Conservation (phyloP, 2,797 vertebrate genomes). For the Fundulus diaphanus region DNA sequence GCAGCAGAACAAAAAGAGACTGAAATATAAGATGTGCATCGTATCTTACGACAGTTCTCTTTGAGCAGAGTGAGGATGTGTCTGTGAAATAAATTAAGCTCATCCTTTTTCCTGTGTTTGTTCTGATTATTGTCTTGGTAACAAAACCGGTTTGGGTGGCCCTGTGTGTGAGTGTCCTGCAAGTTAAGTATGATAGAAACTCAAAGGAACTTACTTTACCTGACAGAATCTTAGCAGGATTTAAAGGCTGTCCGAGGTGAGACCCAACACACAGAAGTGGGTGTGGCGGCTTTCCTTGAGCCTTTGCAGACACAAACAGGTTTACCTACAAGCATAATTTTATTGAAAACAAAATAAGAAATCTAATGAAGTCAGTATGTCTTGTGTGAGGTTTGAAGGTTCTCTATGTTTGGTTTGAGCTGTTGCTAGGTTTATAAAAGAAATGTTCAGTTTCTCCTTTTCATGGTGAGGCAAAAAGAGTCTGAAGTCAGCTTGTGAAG, state of each 20-base stretch:
- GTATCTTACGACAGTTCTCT: not conserved
- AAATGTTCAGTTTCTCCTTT: constrained; percentile 13
- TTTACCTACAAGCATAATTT: not conserved
- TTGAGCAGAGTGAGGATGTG: not conserved
- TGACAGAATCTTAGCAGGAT: constrained; percentile 11
- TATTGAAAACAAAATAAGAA: not conserved
- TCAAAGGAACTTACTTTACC: constrained; percentile 11
- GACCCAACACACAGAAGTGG: constrained; percentile 2
- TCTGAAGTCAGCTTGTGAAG: constrained; percentile 18
- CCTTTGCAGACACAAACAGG: constrained; percentile 1
- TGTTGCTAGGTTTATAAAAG: not conserved
- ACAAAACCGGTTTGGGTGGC: constrained; percentile 38
- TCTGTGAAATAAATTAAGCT: not conserved
- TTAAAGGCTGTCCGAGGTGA: constrained; percentile 3
- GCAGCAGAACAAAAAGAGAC: not conserved
- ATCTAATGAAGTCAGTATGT: not conserved
- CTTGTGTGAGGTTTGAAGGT: not conserved
- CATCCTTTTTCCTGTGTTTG: constrained; percentile 12
- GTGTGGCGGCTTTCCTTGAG: constrained; percentile 8
- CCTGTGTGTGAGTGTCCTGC: not conserved
- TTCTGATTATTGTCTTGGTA: constrained; percentile 21
- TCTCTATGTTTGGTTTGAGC: not conserved
- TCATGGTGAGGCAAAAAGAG: constrained; percentile 21
- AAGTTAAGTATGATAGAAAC: constrained; percentile 9
- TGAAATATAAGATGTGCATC: not conserved